Conservation (phyloP, 1,140 invertebrate species). For the Schlechtendalia chinensis region DNA sequence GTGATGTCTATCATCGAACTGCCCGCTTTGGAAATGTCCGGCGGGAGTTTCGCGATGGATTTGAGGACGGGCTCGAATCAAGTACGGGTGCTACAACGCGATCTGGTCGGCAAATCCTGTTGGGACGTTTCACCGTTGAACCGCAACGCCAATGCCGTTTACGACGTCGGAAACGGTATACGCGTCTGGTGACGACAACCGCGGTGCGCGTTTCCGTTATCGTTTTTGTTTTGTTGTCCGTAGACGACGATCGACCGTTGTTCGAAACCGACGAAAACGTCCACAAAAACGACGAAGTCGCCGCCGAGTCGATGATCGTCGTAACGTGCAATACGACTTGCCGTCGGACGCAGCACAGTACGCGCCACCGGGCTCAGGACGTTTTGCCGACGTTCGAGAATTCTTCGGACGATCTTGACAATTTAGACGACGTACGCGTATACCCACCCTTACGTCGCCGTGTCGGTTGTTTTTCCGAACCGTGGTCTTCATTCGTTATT, state of each 20-base stretch:
- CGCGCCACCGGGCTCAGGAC: conserved; percentile 69
- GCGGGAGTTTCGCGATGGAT: conserved; percentile 79
- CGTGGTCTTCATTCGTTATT: conserved; percentile 42
- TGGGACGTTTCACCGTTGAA: conserved; percentile 93
- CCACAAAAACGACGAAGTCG: conserved; percentile 15
- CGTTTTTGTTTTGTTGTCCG: too few species aligned
- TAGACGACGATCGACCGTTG: background rate
- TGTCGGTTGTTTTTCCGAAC: too few species aligned
- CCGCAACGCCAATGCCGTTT: conserved; percentile 59
- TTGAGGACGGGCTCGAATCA: conserved; percentile 60
- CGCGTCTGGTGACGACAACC: too few species aligned
- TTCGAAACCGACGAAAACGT: background rate
- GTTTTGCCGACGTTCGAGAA: conserved; percentile 78
- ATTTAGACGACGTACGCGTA: conserved; percentile 81
- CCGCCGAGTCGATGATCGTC: conserved; percentile 51
- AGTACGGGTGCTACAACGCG: conserved; percentile 80
- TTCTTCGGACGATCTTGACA: conserved; percentile 84
- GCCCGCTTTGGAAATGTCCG: conserved; percentile 78
- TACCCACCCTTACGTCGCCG: too few species aligned
- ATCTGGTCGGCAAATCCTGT: conserved; percentile 93
- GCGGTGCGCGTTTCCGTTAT: too few species aligned
- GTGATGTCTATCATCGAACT: conserved; percentile 90
- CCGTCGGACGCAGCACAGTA: conserved; percentile 63
- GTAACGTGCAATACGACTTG: conserved; percentile 50
- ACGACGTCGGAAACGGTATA: too few species aligned